Evolutionary conservation across 2,113 vertebrate genomes (phyloP).

Genomic region (Trinectes maculatus): DNA sequence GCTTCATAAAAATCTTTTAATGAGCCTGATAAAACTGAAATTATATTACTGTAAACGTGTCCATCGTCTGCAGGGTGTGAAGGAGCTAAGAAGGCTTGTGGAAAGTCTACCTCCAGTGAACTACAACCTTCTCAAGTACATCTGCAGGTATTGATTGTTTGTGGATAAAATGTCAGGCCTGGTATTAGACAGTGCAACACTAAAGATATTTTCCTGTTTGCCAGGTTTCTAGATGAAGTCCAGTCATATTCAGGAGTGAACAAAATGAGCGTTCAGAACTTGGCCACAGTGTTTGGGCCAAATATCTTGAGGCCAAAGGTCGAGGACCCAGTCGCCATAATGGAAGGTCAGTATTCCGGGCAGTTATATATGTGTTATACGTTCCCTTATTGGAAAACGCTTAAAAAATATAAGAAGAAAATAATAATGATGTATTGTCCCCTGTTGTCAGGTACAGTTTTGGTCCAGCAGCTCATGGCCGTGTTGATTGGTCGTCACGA

Average conservation of each 20-base stretch:
- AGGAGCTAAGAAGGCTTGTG: conserved; percentile 89
- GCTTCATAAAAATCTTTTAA: no score
- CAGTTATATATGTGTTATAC: background rate
- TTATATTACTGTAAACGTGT: background rate
- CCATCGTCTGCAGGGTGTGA: conserved; percentile 85
- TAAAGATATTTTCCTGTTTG: background rate
- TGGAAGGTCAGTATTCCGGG: conserved; percentile 87
- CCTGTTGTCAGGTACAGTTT: conserved; percentile 86
- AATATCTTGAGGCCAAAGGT: conserved; percentile 95
- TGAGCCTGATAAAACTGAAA: no score
- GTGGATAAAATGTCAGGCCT: background rate
- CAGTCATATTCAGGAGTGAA: conserved; percentile 96
- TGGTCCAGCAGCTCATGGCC: conserved; percentile 97
- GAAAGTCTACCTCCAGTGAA: conserved; percentile 92
- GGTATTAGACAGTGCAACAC: background rate
- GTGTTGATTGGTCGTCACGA: conserved; percentile 93
- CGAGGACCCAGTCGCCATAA: conserved; percentile 95
- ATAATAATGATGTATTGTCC: background rate
- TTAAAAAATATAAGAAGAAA: background rate
- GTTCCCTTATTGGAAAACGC: background rate
- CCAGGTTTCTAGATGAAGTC: conserved; percentile 97
- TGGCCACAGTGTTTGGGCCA: conserved; percentile 96
- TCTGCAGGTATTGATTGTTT: conserved; percentile 87
- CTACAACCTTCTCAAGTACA: conserved; percentile 96
- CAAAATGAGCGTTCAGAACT: conserved; percentile 98